Base-by-base conservation (phyloP, 2,888 invertebrate genomes). In the Gymnocheta viridis region DNA sequence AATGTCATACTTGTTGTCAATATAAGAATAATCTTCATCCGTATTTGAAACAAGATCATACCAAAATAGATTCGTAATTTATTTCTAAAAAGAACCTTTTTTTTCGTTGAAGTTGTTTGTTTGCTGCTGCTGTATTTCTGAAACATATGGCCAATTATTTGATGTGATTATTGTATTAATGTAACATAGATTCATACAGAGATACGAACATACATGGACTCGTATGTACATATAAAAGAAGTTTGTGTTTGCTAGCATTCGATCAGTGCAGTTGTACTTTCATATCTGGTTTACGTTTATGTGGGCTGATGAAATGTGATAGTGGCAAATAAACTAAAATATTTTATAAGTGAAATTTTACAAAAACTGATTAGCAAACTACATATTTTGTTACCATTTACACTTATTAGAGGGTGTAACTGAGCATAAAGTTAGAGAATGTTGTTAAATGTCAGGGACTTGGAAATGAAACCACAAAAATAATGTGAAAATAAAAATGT, bases 231-330 rank as follows among this genome's bases (percentile, higher is more conserved):
- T 2, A 27, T 41, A 12, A 14, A 32, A 58, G 44, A 44, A 24
- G 19, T 38, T 10, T 54, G 51, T 51, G 41, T 62, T 6, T 19
- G 58, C 14, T 35, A n/a, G n/a, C 47, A 67, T 60, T 51, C 72
- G 22, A 29, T 24, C 12, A 32, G 22, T 54, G 69, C 60, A 49
- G 35, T 69, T 14, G 27, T 77, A 67, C 69, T 84, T 76, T 73
- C 67, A 66, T 78, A 73, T 79, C 67, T 76, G 64, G 72, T 58
- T 72, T 83, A 66, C 69, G 56, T 83, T 69, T 70, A 80, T 83
- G 84, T 81, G 81, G 80, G 84, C 73, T 81, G 84, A 81, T 73
- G 76, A 84, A 84, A 80, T 77, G 58, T 62, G 80, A 80, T 74
- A 79, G 69, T 70, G 79, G 27, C 35, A 79, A 76, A 77, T 44